These are phyloP conservation scores for Ammodramus savannarum DNA, from an alignment of 2,113 vertebrate genomes.

Conservation along the genomic window DNA sequence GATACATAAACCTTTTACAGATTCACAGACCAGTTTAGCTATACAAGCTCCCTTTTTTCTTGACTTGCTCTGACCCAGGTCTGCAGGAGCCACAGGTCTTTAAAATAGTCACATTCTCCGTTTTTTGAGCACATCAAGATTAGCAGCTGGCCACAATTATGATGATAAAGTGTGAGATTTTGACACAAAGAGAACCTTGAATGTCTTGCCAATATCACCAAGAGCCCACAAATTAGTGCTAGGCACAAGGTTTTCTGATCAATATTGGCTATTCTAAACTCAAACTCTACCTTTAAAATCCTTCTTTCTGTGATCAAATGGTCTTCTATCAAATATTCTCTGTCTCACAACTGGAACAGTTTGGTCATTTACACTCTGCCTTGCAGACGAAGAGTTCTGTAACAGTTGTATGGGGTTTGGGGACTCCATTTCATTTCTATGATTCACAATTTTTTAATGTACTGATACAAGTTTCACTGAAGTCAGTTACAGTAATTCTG, in stretches of 20 bases:
- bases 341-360: background rate
- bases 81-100: background rate
- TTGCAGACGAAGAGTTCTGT: background rate
- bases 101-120: background rate
- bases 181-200: background rate
- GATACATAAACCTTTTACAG: background rate
- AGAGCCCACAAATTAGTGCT: background rate
- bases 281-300: background rate
- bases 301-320: background rate
- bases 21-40: background rate
- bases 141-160: background rate
- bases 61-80: background rate
- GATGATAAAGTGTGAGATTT: background rate
- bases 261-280: background rate
- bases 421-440: background rate
- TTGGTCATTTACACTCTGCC: background rate
- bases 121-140: background rate
- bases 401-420: background rate
- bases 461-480: background rate
- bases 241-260: background rate
- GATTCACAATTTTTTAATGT: fast-evolving
- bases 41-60: background rate
- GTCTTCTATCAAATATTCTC: background rate
- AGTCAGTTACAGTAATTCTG: background rate
- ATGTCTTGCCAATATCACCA: background rate